Base-by-base conservation (phyloP, 2,113 vertebrate genomes). In the Athene cunicularia region DNA sequence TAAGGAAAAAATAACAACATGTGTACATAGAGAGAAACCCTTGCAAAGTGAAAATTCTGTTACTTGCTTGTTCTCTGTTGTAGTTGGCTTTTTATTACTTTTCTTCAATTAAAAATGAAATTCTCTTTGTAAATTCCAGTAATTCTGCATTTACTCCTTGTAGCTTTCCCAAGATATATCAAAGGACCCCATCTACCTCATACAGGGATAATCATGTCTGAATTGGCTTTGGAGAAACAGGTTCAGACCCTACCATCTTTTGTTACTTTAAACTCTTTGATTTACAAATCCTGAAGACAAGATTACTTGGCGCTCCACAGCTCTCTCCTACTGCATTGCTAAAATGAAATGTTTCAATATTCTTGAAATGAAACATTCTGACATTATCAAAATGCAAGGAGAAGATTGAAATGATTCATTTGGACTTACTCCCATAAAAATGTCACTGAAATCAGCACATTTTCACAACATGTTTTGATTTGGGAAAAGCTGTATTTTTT, bases 351-450 rank as follows among this genome's bases (percentile, higher is more conserved):
- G 90, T 90, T 91, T 96, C 93, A 87, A 85, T 96, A 95, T 93
- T 91, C 80, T 87, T 64, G 80, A 94, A 96, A 85, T 91, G 93
- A 97, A 97, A 85, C 77, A 82, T 93, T 95, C 81, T 96, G 95
- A 88, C 74, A 93, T 94, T 96, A 96, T 96, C 92, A 93, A 94
- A 95, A 94, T 91, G 93, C 77, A 93, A 90, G 28, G 62, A 86
- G 52, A 96, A 96, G 87, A 82, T 50, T 91, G 84, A 94, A 97
- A 93, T 95, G 3, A 96, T 96, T 97, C 95, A 90, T 96, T 96
- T 97, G 94, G 89, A 97, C 53, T 72, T 64, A 75, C 6, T 96
- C 81, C 80, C 93, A 95, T 96, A 91, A 96, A 96, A 95, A 91
- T 87, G 91, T 80, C 90, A 94, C 74, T 76, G 90, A 95, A 97